Evolutionary conservation across 2,113 vertebrate species (phyloP), one percentile per base, ranked within the genome.

Genomic region (Azemiops feae): DNA sequence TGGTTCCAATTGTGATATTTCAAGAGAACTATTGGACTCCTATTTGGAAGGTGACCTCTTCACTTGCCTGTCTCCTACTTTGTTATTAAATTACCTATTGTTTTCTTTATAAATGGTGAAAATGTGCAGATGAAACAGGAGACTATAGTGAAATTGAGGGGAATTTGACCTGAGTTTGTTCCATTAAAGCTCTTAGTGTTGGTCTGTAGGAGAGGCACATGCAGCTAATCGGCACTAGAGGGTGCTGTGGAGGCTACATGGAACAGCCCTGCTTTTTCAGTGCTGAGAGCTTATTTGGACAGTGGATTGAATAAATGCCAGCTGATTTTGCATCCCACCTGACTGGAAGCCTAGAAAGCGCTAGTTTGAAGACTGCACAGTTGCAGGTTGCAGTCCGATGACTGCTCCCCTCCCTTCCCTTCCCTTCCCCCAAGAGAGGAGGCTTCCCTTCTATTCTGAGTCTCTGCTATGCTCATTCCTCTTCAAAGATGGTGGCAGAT

Each of bases 401-500:
- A 11, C 54, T 87, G 1, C 58, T 27, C 6, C 1, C 34, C n/a
- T 23, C 27, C 2, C 4, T 43, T n/a, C 43, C 23, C 22, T 16
- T 54, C 11, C 53, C 53, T 34, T 34, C 30, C 64, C 14, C 4
- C 14, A n/a, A 81, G n/a, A 16, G 5, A 55, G 23, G 34, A 55
- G 57, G 20, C 3, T 87, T 34, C 1, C 25, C 58, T 74, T 27
- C 3, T 6, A 11, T 34, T 60, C 54, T 64, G 22, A 45, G 14
- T 45, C 16, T 22, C 23, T 22, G 16, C 53, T 27, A 2, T 5
- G 10, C 60, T 87, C 22, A 1, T 91, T 50, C 4, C 12, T 9
- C 47, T 92, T 23, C 2, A 27, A 95, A 99, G 99, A 98, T 99
- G 98, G 99, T 99, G 93, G 99, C 99, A 0, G 99, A 99, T 96